Base-by-base conservation (phyloP, 2,113 vertebrate genomes). In the Chauna torquata region DNA sequence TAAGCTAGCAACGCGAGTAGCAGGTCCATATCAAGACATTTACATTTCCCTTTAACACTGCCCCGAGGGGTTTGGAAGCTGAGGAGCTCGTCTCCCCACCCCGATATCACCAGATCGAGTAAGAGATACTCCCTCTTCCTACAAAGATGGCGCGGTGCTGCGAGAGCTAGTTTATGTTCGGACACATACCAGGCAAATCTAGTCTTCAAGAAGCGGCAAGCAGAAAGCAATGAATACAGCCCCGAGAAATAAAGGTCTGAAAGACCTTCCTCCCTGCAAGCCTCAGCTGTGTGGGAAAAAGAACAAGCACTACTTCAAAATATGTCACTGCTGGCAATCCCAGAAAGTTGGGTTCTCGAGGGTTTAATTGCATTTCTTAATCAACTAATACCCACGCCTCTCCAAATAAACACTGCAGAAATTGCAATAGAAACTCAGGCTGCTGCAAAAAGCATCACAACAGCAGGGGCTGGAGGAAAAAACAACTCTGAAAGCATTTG, bases 331-430 rank as follows among this genome's bases (percentile, higher is more conserved):
- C 57, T 58, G 77, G 47, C 90, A 93, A 27, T 23, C 61, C 38
- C 59, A 30, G 18, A 3, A 22, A 42, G 38, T 1, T 7, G 80
- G 38, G 42, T 0, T 36, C 65, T 45, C 15, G 50, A 88, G 65
- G 62, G 62, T 27, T 96, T 95, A 95, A 97, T 59, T 96, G 92
- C 86, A 24, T 86, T 94, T 89, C 82, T 83, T 92, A 91, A 90
- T 71, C 92, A 92, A 68, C 61, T 83, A 72, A 95, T 81, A 52
- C 70, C 82, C 36, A 2, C 2, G 1, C 17, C 57, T 86, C 71
- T 23, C 32, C 0, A 36, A n/a, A 55, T 5, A 42, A 86, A 49
- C 8, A 55, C 87, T 34, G 87, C 7, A 10, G 86, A 91, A 79
- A 54, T 6, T 2, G 6, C 44, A 57, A 27, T 1, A 69, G 88